Base-by-base conservation (phyloP, 2,797 vertebrate genomes). In the Streptopelia turtur region DNA sequence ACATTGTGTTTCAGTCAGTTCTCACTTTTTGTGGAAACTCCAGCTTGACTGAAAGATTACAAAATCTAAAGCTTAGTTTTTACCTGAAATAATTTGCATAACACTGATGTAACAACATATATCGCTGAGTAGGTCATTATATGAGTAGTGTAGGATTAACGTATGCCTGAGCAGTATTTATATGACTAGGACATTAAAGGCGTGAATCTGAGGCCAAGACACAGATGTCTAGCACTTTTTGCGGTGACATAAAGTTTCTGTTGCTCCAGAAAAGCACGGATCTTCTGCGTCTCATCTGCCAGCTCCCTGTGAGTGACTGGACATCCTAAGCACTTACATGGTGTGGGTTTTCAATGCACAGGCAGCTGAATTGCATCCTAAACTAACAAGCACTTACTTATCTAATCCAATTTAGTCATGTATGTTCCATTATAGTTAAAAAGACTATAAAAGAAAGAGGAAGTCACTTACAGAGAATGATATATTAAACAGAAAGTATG, bases 271-370 rank as follows among this genome's bases (percentile, higher is more conserved):
- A 87, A 81, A 52, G 20, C 31, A 39, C 3, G 55, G 4, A 50
- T 27, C 7, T 53, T 59, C 13, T 60, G 31, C 21, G 45, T 5
- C 20, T 72, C 72, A 35, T 76, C 13, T 77, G 20, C 31, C 41
- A 76, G 35, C 5, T 4, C 43, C 18, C 16, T 49, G 35, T 55
- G 35, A 61, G 25, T 7, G 16, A 55, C 10, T 21, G 16, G 21
- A 39, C 5, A 30, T 16, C 7, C 10, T 24, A 39, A 11, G 17
- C 20, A 21, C 25, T 63, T 57, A 7, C 1, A 10, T 7, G 17
- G 9, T 28, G 14, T 2, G 2, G 0, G 0, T 17, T 78, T 11
- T 57, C 79, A 75, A 33, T 12, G 4, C 7, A 43, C 8, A 8
- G 39, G 11, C 7, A 24, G 33, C 16, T 35, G 68, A 77, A 57